Conservation (phyloP, 2,797 vertebrate genomes). For the Myripristis jacobus region DNA sequence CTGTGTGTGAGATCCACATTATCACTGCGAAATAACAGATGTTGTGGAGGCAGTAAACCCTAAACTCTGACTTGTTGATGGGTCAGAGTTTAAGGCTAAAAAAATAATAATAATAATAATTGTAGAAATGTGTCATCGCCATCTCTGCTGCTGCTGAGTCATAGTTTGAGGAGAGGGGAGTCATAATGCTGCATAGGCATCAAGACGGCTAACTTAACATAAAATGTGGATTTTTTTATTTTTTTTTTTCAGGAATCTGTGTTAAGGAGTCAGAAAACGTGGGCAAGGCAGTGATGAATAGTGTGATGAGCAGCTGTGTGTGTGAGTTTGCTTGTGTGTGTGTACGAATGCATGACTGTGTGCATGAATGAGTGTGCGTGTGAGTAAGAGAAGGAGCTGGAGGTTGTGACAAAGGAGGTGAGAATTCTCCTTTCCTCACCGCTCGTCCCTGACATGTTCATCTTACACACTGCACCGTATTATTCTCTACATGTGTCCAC, state of each 20-base stretch:
- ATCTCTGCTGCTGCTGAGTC: slow-evolving; percentile 47
- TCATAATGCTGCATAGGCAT: slow-evolving; percentile 8
- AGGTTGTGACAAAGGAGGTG: too few relatives aligned
- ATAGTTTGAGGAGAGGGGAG: slow-evolving; percentile 16
- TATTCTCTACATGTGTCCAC: too few relatives aligned
- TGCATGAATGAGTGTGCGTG: background rate
- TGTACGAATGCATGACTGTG: background rate
- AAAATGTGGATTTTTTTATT: background rate
- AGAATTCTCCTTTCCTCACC: too few relatives aligned
- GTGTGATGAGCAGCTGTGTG: slow-evolving; percentile 16
- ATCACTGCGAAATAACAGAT: slow-evolving; percentile 13
- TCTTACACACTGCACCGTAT: too few relatives aligned
- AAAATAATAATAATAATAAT: too few relatives aligned
- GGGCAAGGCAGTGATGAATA: background rate
- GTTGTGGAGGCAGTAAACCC: slow-evolving; percentile 22
- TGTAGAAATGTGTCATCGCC: slow-evolving; percentile 44
- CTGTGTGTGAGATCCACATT: background rate
- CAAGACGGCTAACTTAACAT: background rate
- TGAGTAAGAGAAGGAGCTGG: background rate
- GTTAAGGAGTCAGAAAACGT: background rate
- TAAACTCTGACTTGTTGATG: slow-evolving; percentile 29
- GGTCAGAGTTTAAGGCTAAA: slow-evolving; percentile 41
- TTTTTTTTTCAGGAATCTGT: background rate
- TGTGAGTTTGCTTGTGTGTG: slow-evolving; percentile 4
- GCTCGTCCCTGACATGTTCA: too few relatives aligned